Base-by-base conservation (phyloP, 2,797 vertebrate species). In the Darevskia mixta region DNA sequence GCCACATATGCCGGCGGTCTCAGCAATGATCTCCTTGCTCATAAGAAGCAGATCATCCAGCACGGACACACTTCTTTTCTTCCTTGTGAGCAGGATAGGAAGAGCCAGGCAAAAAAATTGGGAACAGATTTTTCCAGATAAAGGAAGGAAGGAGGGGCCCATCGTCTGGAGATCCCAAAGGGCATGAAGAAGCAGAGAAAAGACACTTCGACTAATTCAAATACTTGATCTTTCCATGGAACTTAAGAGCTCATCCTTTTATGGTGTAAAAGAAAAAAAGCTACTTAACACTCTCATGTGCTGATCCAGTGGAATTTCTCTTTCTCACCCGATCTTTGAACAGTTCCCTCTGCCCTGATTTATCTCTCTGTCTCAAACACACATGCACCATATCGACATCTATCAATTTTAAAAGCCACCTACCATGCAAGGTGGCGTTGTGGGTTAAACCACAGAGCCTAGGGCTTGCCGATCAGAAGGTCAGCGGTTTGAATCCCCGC, bases 1-100 rank as follows among this genome's bases (percentile, higher is more conserved):
- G 83, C 25, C 71, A 64, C 35, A 64, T 8, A 64, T 8, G 11
- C 18, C 27, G 25, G 6, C 58, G 3, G 84, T 0, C 32, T 35
- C 83, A 25, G 77, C 90, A 90, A 4, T 32, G 71, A 41, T 85
- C 89, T 83, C 67, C 79, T 41, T 58, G 58, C 32, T 55, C 8
- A 4, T 72, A 84, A 84, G 66, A 58, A 72, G 71, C 4, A 1
- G 76, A 84, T 84, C 45, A 84, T 35, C 66, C 69, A 43, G 49
- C 32, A 76, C 71, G 6, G 6, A 82, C 45, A 61, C 13, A 27
- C 27, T 79, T 73, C 38, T 73, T 73, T 79, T 66, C 38, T 85
- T 38, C 82, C 67, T 72, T 49, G 20, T 35, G 67, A 35, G 38
- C 64, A 8, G 49, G 4, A 20, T 11, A 82, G 38, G 41, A 73